These are phyloP conservation scores for Melitaea athalia DNA, from an alignment of 2,888 invertebrate genomes.

Conservation along the genomic window DNA sequence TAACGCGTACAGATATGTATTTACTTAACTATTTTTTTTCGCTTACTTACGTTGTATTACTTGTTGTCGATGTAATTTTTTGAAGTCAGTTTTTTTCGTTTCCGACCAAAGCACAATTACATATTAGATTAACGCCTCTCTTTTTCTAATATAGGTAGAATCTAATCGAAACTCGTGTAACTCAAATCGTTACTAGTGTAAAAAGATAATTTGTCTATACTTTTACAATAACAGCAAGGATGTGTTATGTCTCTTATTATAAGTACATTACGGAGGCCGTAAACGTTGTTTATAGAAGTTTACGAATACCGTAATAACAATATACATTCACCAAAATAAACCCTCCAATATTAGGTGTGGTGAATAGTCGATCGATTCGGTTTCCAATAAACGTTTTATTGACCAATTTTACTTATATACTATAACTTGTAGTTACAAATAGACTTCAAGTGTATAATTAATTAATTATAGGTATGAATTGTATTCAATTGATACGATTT, in stretches of 20 bases:
- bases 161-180: no score
- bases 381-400: slow-evolving; percentile 7
- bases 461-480: slow-evolving; percentile 34
- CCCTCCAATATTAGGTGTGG: slow-evolving; percentile 15
- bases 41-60: no score
- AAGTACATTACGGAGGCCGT: not conserved
- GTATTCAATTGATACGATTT: slow-evolving; percentile 44
- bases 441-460: slow-evolving; percentile 27
- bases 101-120: no score
- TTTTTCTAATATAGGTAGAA: no score
- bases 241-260: not conserved
- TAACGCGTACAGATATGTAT: no score
- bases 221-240: no score
- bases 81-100: no score
- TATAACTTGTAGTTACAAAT: slow-evolving; percentile 18
- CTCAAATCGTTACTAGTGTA: no score
- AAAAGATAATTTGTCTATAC: no score
- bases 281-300: not conserved
- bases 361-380: slow-evolving; percentile 10
- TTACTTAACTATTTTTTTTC: no score
- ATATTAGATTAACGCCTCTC: no score
- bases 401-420: slow-evolving; percentile 7
- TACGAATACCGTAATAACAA: slow-evolving; percentile 17
- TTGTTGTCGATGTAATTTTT: no score
- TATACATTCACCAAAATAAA: slow-evolving; percentile 22